Conservation (phyloP, 2,113 vertebrate species). For the Solea solea region DNA sequence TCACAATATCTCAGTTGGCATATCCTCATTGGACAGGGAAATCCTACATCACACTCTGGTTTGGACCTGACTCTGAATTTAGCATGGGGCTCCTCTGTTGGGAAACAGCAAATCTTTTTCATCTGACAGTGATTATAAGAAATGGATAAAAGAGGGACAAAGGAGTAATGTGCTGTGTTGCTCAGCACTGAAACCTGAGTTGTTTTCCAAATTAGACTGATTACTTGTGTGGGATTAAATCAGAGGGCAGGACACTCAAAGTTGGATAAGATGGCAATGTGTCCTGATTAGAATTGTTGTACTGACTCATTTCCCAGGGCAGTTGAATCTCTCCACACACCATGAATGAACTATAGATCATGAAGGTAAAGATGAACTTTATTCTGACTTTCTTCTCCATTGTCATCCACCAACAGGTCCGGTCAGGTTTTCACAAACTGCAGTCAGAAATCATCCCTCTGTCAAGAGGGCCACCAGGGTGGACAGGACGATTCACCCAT, state of each 20-base stretch:
- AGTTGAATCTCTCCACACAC: slow-evolving; percentile 2
- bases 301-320: slow-evolving; percentile 9
- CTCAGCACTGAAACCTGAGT: slow-evolving; percentile 35
- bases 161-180: slow-evolving; percentile 16
- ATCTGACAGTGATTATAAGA: slow-evolving; percentile 69
- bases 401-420: slow-evolving; percentile 45
- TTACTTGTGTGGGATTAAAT: slow-evolving; percentile 39
- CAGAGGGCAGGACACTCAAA: slow-evolving; percentile 32
- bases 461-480: slow-evolving; percentile 73
- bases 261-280: slow-evolving; percentile 38
- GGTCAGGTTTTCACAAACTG: slow-evolving; percentile 41
- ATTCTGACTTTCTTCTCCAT: slow-evolving; percentile 11
- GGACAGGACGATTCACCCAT: slow-evolving; percentile 68
- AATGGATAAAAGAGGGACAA: slow-evolving; percentile 12
- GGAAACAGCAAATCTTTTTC: slow-evolving; percentile 26
- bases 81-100: slow-evolving; percentile 31
- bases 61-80: slow-evolving; percentile 19
- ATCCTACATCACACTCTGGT: slow-evolving; percentile 1
- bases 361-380: neutral
- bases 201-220: slow-evolving; percentile 38
- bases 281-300: neutral
- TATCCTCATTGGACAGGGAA: slow-evolving; percentile 3
- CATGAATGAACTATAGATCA: slow-evolving; percentile 20
- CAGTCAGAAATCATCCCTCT: slow-evolving; percentile 37
- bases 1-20: neutral